Evolutionary conservation across 2,797 vertebrate genomes (phyloP), one percentile per base, ranked within the genome.

Genomic region (Choloepus didactylus): DNA sequence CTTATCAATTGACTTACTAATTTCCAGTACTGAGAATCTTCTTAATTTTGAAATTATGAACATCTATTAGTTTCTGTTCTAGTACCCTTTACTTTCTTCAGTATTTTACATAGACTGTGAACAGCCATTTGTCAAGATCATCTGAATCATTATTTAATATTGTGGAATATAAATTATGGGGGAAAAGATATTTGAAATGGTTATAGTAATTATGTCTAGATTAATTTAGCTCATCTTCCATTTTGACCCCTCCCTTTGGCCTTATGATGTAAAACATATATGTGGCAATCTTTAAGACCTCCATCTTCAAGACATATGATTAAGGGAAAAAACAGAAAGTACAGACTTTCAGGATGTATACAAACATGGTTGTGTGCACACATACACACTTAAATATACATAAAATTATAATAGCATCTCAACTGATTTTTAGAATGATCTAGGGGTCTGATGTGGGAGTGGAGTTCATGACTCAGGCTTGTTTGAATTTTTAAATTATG

Each of bases 21-120:
- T 73, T 67, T 80, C 59, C 9, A 75, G n/a, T 85, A 73, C 51
- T 67, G 41, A 86, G 9, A 75, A 51, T 51, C 15, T 29, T 51
- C 9, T 29, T 67, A 72, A 72, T 31, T 91, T 91, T 77, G 38
- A 72, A 87, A 88, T 70, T 93, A 35, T 91, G 25, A 14, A 38
- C 51, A 56, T 46, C 15, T 81, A 10, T 72, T 64, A 72, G 23
- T n/a, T 72, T 64, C 2, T 84, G 41, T 70, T 54, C 35, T 81
- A 90, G 66, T 5, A 91, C 3, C 46, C 49, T 29, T 86, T 80
- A 19, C 49, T 90, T 69, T 67, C 21, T 46, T 77, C 11, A 35
- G 64, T 44, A 56, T 70, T 64, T 83, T 93, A 23, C 8, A 66
- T 12, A 69, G n/a, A 67, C 21, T 90, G 10, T 54, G 41, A 67